Conservation (phyloP, 35 echinoderm and acorn worm genomes). For the Anneissia japonica region DNA sequence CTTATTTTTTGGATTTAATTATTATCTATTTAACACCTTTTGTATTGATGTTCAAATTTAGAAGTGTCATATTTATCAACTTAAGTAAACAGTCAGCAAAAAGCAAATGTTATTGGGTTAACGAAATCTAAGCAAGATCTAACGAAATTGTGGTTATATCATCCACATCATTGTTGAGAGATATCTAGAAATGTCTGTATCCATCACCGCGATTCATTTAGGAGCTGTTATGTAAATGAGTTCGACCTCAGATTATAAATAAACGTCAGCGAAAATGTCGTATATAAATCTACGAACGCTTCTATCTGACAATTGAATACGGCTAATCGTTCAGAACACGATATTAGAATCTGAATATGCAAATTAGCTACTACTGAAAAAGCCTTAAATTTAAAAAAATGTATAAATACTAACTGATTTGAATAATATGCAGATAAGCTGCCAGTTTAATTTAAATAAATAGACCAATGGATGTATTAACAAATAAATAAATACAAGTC, state of each 20-base stretch:
- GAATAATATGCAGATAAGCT: neutral
- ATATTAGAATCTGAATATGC: neutral
- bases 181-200: neutral
- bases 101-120: too few relatives aligned
- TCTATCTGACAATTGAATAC: neutral
- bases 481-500: too few relatives aligned
- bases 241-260: neutral
- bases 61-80: too few relatives aligned
- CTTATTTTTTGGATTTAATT: too few relatives aligned
- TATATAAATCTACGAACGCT: neutral
- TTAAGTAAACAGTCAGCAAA: too few relatives aligned
- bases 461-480: too few relatives aligned
- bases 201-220: neutral
- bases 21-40: too few relatives aligned
- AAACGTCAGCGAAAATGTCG: neutral
- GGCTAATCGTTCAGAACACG: neutral
- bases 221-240: neutral
- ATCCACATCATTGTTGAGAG: neutral
- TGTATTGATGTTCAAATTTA: too few relatives aligned
- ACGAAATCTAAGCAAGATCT: neutral
- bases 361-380: neutral
- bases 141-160: neutral
- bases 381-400: neutral
- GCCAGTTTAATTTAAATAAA: too few relatives aligned
- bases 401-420: neutral